phyloP scores from a whole-genome alignment of 2,797 vertebrate genomes.

The Paedocypris micromegethes region DNA sequence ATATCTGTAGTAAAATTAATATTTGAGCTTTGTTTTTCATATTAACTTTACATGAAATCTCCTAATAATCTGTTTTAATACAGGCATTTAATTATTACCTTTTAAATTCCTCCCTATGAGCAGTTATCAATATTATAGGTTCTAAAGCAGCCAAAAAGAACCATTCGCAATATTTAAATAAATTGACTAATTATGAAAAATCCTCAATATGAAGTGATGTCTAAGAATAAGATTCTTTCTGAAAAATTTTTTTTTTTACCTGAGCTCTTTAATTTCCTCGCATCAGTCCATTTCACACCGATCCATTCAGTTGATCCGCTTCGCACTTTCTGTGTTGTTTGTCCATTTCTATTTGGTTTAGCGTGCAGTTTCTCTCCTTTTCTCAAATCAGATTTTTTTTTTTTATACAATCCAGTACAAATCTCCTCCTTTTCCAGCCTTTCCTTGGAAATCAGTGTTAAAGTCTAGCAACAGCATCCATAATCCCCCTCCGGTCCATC shows the following conservation, averaged over 20 bases:
- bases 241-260: constrained; percentile 19
- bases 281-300: constrained; percentile 3
- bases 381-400: constrained; percentile 29
- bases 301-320: neutral
- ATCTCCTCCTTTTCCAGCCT: constrained; percentile 57
- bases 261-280: constrained; percentile 6
- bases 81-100: neutral
- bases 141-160: too few relatives aligned
- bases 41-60: constrained; percentile 51
- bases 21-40: constrained; percentile 52
- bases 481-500: constrained; percentile 71
- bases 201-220: too few relatives aligned
- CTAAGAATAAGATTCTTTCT: neutral
- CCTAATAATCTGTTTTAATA: constrained; percentile 58
- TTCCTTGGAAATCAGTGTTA: constrained; percentile 67
- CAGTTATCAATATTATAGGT: too few relatives aligned
- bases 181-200: too few relatives aligned
- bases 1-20: constrained; percentile 58
- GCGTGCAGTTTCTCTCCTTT: constrained; percentile 10
- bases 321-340: constrained; percentile 5
- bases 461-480: constrained; percentile 58
- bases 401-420: constrained; percentile 44
- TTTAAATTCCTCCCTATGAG: neutral
- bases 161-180: too few relatives aligned
- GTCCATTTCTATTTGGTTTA: constrained; percentile 19